phyloP scores from a whole-genome alignment of 2,113 vertebrate species.

The Semnornis frantzii region DNA sequence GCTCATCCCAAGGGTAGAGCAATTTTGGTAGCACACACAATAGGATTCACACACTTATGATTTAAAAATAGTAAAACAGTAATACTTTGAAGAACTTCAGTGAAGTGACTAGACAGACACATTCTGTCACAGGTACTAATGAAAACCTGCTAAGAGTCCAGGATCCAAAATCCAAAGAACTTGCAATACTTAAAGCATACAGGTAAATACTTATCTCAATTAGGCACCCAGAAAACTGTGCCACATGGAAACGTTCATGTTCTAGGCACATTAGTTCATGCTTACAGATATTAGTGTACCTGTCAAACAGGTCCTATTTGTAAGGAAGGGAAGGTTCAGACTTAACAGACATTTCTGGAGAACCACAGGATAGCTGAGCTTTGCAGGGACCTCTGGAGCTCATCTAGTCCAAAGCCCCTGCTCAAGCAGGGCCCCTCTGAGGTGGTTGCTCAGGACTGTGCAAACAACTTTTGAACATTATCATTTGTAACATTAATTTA shows the following conservation, averaged over 20 bases:
- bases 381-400: background rate
- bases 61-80: background rate
- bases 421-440: background rate
- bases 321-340: background rate
- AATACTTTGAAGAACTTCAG: background rate
- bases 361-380: accelerated
- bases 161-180: background rate
- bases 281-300: background rate
- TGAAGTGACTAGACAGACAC: background rate
- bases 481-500: background rate
- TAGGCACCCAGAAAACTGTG: background rate
- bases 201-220: constrained; percentile 27
- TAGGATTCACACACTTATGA: background rate
- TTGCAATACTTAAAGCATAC: background rate
- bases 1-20: background rate
- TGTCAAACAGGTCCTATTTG: background rate
- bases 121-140: background rate
- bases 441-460: accelerated
- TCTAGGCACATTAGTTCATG: background rate
- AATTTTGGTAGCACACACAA: background rate
- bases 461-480: background rate
- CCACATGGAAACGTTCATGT: background rate
- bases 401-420: no score
- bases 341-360: background rate
- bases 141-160: background rate